Percentiles rank a stretch among this genome's conserved stretches.
Evolutionary conservation across 2,888 invertebrate genomes (phyloP).

Genomic region (Tipula confusa): DNA sequence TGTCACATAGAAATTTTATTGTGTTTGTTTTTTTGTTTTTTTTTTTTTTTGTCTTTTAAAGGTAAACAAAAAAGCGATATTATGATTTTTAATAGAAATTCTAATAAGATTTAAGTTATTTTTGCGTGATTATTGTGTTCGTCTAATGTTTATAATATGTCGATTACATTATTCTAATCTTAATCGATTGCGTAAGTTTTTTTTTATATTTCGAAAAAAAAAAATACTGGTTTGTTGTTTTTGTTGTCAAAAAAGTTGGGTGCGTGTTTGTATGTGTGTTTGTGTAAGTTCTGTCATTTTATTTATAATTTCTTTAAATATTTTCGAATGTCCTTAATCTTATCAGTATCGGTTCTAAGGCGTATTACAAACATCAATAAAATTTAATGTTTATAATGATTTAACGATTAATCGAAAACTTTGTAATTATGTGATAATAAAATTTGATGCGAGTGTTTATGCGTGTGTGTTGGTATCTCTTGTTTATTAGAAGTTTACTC

Average conservation of each 20-base stretch:
- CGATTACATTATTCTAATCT: neutral
- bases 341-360: neutral
- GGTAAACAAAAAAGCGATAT: constrained; percentile 15
- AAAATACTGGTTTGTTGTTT: neutral
- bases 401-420: too few relatives aligned
- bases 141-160: neutral
- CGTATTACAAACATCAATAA: too few relatives aligned
- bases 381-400: too few relatives aligned
- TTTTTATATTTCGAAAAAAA: neutral
- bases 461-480: neutral
- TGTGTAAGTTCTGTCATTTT: neutral
- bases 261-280: neutral
- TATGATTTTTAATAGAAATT: neutral
- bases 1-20: constrained; percentile 4
- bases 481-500: neutral
- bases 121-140: neutral
- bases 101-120: neutral
- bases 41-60: neutral
- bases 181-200: neutral
- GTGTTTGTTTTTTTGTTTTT: neutral
- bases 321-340: neutral
- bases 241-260: neutral
- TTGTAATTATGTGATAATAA: neutral
- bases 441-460: neutral
- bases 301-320: neutral